Evolutionary conservation across 2,113 vertebrate species (phyloP).

Genomic region (Cebus imitator): DNA sequence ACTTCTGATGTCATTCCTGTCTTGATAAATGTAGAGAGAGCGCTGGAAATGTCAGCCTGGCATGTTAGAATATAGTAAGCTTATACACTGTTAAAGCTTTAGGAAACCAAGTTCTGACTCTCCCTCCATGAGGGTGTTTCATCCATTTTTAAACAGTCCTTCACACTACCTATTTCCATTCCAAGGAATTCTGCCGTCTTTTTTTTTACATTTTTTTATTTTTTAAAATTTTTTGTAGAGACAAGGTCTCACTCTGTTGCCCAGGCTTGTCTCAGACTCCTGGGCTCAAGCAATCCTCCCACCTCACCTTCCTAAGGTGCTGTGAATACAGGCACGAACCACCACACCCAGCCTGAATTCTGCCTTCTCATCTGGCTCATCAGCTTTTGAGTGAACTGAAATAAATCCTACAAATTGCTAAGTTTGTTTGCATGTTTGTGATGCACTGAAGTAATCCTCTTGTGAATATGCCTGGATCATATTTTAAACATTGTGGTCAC

Average conservation of each 20-base stretch:
- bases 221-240: neutral
- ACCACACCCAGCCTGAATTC: neutral
- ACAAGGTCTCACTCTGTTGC: neutral
- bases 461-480: neutral
- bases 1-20: neutral
- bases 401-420: neutral
- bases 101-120: constrained; percentile 8
- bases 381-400: neutral
- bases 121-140: neutral
- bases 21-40: neutral
- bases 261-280: neutral
- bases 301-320: neutral
- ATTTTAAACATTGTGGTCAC: neutral
- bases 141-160: neutral
- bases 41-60: neutral
- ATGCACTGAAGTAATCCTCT: neutral
- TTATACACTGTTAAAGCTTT: neutral
- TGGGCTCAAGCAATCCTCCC: neutral
- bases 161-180: no score
- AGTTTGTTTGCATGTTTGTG: neutral
- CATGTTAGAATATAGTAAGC: neutral
- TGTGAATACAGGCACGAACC: neutral
- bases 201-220: neutral
- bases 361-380: neutral
- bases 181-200: no score